A percentile compares a stretch with the other conserved stretches of the same genome.
These are phyloP conservation scores for Corythornis leucogaster DNA, from an alignment of 2,797 vertebrate species.

Conservation along the genomic window DNA sequence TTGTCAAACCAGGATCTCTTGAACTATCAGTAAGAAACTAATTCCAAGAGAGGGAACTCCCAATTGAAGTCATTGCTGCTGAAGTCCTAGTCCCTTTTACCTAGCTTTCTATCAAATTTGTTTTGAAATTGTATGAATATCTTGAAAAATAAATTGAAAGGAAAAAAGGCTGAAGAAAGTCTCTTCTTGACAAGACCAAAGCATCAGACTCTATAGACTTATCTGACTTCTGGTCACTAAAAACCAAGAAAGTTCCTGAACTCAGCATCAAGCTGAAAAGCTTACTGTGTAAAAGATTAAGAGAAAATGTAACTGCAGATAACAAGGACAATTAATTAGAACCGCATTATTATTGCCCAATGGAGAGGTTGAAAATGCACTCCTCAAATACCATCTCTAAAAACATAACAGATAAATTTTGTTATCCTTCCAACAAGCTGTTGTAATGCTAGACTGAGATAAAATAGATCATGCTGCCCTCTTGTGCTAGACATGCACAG, in stretches of 20 bases:
- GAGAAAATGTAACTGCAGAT: not conserved
- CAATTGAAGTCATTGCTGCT: not conserved
- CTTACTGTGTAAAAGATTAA: not conserved
- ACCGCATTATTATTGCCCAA: not conserved
- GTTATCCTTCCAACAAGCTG: not conserved
- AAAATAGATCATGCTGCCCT: constrained; percentile 79
- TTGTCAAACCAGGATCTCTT: not conserved
- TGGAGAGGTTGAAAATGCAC: not conserved
- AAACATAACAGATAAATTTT: constrained; percentile 8
- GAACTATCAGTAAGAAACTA: not conserved
- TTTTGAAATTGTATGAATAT: not conserved
- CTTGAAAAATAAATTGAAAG: not conserved
- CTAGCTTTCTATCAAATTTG: not conserved
- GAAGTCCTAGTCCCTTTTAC: not conserved
- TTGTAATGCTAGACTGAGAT: constrained; percentile 1
- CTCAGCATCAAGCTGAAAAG: not conserved
- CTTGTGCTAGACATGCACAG: constrained; percentile 66
- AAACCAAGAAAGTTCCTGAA: not conserved
- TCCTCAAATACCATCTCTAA: constrained; percentile 37
- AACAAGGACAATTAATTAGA: not conserved
- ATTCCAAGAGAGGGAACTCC: constrained; percentile 11
- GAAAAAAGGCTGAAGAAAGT: not conserved
- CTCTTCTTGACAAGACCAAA: not conserved
- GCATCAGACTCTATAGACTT: not conserved
- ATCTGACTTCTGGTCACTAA: not conserved